Percentiles rank a stretch among this genome's conserved stretches.
Evolutionary conservation across 2,888 invertebrate genomes (phyloP).

Genomic region (Drosophila testacea): DNA sequence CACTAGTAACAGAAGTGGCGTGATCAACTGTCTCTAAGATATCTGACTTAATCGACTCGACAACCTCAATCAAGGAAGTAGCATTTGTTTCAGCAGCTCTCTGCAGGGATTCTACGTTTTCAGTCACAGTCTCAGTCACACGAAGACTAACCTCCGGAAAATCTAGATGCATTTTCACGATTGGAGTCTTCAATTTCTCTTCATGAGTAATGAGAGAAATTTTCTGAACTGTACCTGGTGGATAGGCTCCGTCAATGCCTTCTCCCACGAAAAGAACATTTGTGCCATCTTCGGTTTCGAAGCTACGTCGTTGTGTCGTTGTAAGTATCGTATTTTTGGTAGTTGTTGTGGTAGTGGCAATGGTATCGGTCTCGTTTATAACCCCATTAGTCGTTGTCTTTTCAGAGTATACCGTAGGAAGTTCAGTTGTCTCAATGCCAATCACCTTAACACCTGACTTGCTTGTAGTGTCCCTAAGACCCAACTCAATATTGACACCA

Average conservation of each 20-base stretch:
- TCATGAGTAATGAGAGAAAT: constrained; percentile 91
- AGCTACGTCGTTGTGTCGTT: constrained; percentile 78
- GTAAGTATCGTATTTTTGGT: constrained; percentile 78
- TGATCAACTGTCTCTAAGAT: constrained; percentile 12
- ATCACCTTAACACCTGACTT: constrained; percentile 71
- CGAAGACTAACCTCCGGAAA: constrained; percentile 84
- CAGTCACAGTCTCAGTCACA: constrained; percentile 82
- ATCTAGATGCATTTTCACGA: constrained; percentile 89
- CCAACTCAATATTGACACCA: constrained; percentile 66
- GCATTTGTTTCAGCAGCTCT: constrained; percentile 52
- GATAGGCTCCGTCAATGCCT: constrained; percentile 76
- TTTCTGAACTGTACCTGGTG: constrained; percentile 83
- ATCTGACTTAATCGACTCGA: constrained; percentile 31
- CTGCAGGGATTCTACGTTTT: constrained; percentile 72
- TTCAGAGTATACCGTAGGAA: constrained; percentile 42
- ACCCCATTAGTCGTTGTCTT: constrained; percentile 40
- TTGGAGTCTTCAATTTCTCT: constrained; percentile 89
- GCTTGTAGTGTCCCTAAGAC: constrained; percentile 41
- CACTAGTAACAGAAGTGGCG: constrained; percentile 7
- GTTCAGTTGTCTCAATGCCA: constrained; percentile 73
- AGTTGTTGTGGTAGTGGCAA: constrained; percentile 71
- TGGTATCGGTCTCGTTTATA: constrained; percentile 46
- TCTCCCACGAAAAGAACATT: constrained; percentile 82
- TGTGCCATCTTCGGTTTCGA: constrained; percentile 80
- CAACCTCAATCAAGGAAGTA: constrained; percentile 42